Evolutionary conservation across 1,140 invertebrate species (phyloP), one percentile per base, ranked within the genome.

Genomic region (Pseudomyrmex dendroicus): DNA sequence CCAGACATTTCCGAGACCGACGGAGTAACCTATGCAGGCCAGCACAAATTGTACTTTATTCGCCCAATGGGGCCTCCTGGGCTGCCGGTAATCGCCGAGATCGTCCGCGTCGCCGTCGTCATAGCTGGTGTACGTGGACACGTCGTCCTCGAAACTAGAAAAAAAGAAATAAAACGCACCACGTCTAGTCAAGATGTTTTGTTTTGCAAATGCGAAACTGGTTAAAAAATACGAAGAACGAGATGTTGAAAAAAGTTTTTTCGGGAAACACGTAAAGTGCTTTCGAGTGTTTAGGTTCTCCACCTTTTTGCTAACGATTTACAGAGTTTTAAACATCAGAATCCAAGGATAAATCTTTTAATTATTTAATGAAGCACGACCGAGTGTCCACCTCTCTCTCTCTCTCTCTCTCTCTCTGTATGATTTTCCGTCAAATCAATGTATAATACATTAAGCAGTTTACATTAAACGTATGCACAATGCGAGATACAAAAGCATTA

Each of bases 1-100:
- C 98, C 98, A 99, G 73, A 99, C 97, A 91, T 98, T 98, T 61
- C 98, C 98, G 25, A 99, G 95, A 7, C 98, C 98, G 52, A 99
- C 98, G 17, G 97, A 98, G 92, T 98, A 98, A 12, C 98, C 98
- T 56, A 99, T 97, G 92, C 97, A 98, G 20, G 98, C 97, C 80
- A 98, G 95, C 17, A 98, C 96, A 91, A 98, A 98, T 94, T 99
- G 98, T 80, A 97, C 95, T 94, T 98, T 98, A 93, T 97, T 98
- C 64, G 96, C 96, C 98, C 98, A 99, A 89, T 97, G 96, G 50
- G 97, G 97, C 87, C 97, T 94, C 85, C 96, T 95, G 1, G 96
- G 96, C 90, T 97, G 97, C 66, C 96, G 94, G 90, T 97, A 96
- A 46, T 95, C 95, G 20, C 95, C 95, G n/a, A 94, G 95, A 88